Evolutionary conservation across 2,797 vertebrate genomes (phyloP).

Genomic region (Valencia hispanica): DNA sequence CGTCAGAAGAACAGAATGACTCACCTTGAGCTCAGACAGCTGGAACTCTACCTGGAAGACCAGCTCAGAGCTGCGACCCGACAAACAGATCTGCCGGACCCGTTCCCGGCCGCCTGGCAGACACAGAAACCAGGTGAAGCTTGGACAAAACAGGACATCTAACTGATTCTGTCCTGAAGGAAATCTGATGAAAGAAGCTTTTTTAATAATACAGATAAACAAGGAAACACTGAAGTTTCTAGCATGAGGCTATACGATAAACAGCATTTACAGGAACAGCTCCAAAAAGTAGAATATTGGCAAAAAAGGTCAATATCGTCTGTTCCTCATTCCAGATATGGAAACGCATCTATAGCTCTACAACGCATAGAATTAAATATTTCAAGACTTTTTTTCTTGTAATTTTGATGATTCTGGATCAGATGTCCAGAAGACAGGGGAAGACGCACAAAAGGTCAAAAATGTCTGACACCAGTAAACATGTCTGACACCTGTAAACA

Average conservation of each 20-base stretch:
- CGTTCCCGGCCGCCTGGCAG: slow-evolving; percentile 70
- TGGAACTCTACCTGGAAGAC: slow-evolving; percentile 89
- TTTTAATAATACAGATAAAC: neutral
- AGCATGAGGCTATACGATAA: neutral
- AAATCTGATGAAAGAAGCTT: neutral
- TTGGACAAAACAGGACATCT: neutral
- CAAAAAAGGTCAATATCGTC: too few relatives aligned
- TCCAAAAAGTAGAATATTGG: too few relatives aligned
- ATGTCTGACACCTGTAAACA: too few relatives aligned
- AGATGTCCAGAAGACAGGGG: too few relatives aligned
- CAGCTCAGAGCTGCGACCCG: slow-evolving; percentile 81
- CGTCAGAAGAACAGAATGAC: slow-evolving; percentile 7
- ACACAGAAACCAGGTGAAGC: slow-evolving; percentile 13
- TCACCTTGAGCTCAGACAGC: slow-evolving; percentile 85
- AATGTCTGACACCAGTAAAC: too few relatives aligned
- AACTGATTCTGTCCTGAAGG: neutral
- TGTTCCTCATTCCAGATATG: too few relatives aligned
- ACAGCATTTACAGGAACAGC: too few relatives aligned
- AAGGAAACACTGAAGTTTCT: too few relatives aligned
- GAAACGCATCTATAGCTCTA: neutral
- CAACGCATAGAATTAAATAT: too few relatives aligned
- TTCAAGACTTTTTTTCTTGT: too few relatives aligned
- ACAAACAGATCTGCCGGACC: slow-evolving; percentile 78
- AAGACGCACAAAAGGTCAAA: too few relatives aligned
- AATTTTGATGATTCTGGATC: too few relatives aligned